These are phyloP conservation scores for Tretioscincus oriximinensis DNA, from an alignment of 2,113 vertebrate species.

Conservation along the genomic window DNA sequence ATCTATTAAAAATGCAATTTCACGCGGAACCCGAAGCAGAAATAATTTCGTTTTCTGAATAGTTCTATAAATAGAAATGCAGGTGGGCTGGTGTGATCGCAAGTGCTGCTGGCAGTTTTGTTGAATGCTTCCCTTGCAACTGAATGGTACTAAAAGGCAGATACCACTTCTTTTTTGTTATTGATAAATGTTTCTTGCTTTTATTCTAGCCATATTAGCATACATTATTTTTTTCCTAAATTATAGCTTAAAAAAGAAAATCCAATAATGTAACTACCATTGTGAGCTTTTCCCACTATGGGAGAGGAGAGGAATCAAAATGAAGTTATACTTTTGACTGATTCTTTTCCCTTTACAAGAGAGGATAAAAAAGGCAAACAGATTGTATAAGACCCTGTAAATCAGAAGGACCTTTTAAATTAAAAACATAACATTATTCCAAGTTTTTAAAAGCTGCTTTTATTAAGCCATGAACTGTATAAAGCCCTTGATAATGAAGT, in stretches of 20 bases:
- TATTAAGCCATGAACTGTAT: background rate
- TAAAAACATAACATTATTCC: background rate
- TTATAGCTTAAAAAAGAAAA: constrained; percentile 38
- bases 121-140: background rate
- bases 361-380: constrained; percentile 26
- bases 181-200: constrained; percentile 14
- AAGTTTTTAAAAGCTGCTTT: background rate
- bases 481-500: background rate
- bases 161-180: constrained; percentile 20
- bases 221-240: background rate
- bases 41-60: background rate
- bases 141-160: constrained; percentile 27
- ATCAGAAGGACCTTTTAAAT: constrained; percentile 28
- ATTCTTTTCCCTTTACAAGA: background rate
- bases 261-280: background rate
- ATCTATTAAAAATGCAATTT: background rate
- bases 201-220: constrained; percentile 17
- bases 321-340: background rate
- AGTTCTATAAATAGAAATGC: constrained; percentile 11
- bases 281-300: constrained; percentile 9
- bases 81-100: constrained; percentile 4
- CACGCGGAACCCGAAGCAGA: background rate
- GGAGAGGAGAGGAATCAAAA: background rate
- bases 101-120: background rate
- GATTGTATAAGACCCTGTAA: background rate